phyloP scores from a whole-genome alignment of 2,797 vertebrate species.

The Pangasius sanitwongsei region DNA sequence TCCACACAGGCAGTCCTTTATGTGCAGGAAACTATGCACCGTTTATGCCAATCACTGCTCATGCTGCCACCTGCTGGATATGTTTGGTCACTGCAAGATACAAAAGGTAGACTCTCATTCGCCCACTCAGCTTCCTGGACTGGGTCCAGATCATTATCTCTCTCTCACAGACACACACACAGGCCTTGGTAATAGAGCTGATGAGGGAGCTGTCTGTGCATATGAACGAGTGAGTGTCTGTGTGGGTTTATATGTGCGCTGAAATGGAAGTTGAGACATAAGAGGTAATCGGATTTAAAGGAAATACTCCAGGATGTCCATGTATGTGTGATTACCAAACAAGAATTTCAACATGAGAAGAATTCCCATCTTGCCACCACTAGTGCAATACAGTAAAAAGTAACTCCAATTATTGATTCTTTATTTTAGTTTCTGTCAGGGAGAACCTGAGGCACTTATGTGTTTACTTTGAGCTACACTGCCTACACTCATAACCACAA shows the following conservation, averaged over 20 bases:
- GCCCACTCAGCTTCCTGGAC: background rate
- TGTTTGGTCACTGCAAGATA: background rate
- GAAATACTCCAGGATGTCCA: background rate
- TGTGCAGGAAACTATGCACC: background rate
- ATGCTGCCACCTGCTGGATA: conserved; percentile 27
- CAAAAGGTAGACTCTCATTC: background rate
- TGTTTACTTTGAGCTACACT: background rate
- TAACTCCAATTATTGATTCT: background rate
- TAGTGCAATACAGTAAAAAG: background rate
- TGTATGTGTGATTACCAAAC: background rate
- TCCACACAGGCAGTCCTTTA: background rate
- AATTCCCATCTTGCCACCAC: background rate
- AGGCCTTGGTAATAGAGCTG: background rate
- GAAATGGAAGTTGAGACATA: background rate
- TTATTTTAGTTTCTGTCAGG: background rate
- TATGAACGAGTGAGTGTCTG: background rate
- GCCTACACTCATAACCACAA: background rate
- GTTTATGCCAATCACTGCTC: background rate
- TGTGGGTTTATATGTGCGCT: background rate
- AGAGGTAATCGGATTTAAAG: background rate
- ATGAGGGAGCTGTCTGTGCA: background rate
- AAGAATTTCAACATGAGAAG: background rate
- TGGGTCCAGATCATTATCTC: background rate
- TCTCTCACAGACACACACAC: background rate
- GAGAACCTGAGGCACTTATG: background rate